Percentiles rank a stretch among this genome's conserved stretches.
Conservation (phyloP, 2,113 vertebrate genomes). For the Chamaea fasciata region DNA sequence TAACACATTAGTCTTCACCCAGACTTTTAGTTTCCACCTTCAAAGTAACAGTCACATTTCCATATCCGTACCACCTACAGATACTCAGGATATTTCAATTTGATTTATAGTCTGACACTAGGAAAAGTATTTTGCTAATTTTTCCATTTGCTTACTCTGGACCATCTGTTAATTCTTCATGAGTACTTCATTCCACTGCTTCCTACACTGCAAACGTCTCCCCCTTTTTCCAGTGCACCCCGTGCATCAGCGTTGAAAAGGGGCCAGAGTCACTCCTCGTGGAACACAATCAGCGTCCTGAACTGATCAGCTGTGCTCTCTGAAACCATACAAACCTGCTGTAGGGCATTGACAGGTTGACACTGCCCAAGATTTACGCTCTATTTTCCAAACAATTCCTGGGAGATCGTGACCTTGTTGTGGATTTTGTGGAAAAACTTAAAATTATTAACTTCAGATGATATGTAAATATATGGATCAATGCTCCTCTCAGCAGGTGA, state of each 20-base stretch:
- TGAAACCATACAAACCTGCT: not conserved
- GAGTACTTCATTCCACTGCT: not conserved
- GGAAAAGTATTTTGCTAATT: not conserved
- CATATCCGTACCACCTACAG: not conserved
- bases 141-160: conserved; percentile 1
- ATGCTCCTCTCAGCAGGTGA: not conserved
- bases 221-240: not conserved
- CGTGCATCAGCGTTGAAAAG: fast-evolving
- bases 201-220: not conserved
- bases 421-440: not conserved
- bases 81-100: not conserved
- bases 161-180: not conserved
- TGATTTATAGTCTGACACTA: not conserved
- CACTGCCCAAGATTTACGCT: not conserved
- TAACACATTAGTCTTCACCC: not conserved
- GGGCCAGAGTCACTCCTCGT: not conserved
- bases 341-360: not conserved
- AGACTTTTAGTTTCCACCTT: not conserved
- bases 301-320: not conserved
- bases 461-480: conserved; percentile 21
- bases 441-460: not conserved
- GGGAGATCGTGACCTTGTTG: not conserved
- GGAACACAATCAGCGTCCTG: not conserved
- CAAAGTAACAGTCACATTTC: not conserved
- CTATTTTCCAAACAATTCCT: not conserved